Percentiles rank a stretch among this genome's conserved stretches.
phyloP scores from a whole-genome alignment of 1,140 invertebrate genomes.

The Battus philenor region DNA sequence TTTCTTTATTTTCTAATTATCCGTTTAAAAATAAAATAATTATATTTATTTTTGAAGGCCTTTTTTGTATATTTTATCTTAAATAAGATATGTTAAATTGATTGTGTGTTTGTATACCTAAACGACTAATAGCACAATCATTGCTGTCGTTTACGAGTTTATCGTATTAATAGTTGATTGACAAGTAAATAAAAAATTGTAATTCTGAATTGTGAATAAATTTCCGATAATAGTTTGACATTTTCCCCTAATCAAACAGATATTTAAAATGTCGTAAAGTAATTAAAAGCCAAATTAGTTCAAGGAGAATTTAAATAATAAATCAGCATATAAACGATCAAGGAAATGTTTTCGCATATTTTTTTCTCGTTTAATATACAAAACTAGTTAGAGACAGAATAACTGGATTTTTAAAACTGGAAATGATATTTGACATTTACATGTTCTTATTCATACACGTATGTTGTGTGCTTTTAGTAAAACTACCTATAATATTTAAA shows the following conservation, averaged over 20 bases:
- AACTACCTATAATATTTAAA: not conserved
- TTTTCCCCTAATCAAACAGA: slow-evolving; percentile 3
- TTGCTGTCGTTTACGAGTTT: no score
- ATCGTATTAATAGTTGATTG: no score
- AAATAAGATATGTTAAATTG: no score
- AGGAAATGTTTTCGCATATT: slow-evolving; percentile 10
- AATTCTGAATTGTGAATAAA: no score
- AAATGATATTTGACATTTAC: slow-evolving; percentile 2
- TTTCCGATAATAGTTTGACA: slow-evolving; percentile 8
- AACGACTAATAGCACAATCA: no score
- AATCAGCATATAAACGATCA: slow-evolving; percentile 8
- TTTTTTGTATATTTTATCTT: no score
- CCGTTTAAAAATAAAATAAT: not conserved
- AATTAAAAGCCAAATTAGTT: slow-evolving; percentile 5
- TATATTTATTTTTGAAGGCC: not conserved
- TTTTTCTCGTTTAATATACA: slow-evolving; percentile 2
- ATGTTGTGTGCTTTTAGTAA: not conserved
- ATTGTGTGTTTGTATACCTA: no score
- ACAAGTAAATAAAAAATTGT: no score
- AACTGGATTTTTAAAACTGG: slow-evolving; percentile 2
- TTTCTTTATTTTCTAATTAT: no score
- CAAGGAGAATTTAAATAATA: slow-evolving; percentile 15
- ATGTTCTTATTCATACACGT: not conserved
- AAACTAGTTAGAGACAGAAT: slow-evolving; percentile 1
- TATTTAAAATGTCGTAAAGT: slow-evolving; percentile 3